Evolutionary conservation across 2,888 invertebrate genomes (phyloP).

Genomic region (Bombyx huttoni): DNA sequence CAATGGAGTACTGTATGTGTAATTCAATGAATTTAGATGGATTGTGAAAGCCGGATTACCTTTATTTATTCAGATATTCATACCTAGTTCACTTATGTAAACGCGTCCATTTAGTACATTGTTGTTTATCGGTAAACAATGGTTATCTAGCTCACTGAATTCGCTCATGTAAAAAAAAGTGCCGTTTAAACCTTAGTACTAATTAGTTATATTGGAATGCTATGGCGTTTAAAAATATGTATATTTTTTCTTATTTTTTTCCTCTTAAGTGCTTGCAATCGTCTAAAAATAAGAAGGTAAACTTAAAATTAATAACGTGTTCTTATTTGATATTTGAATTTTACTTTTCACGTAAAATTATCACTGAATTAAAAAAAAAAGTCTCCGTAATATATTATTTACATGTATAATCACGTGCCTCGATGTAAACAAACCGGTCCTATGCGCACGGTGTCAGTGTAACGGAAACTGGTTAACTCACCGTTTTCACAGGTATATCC

Average conservation of each 20-base stretch:
- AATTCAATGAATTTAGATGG: neutral
- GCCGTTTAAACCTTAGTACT: neutral
- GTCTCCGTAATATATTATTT: constrained; percentile 2
- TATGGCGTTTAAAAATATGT: no score
- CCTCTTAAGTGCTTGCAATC: no score
- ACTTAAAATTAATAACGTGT: no score
- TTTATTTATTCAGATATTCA: neutral
- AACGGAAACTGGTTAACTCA: constrained; percentile 40
- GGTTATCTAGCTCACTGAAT: neutral
- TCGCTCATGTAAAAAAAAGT: neutral
- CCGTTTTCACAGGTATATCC: constrained; percentile 75
- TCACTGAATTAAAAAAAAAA: neutral
- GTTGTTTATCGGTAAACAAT: neutral
- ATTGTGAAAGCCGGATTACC: neutral
- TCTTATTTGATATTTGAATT: no score
- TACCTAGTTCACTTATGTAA: neutral
- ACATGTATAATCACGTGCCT: constrained; percentile 44
- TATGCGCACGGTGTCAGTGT: constrained; percentile 19
- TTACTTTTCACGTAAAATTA: no score
- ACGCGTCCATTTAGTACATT: neutral
- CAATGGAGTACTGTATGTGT: neutral
- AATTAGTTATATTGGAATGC: no score
- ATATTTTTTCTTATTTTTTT: no score
- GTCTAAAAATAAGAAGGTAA: no score
- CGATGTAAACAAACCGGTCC: constrained; percentile 68